A percentile compares a stretch with the other conserved stretches of the same genome.
phyloP scores from a whole-genome alignment of 2,888 invertebrate genomes.

The Pristionchus arcanus region DNA sequence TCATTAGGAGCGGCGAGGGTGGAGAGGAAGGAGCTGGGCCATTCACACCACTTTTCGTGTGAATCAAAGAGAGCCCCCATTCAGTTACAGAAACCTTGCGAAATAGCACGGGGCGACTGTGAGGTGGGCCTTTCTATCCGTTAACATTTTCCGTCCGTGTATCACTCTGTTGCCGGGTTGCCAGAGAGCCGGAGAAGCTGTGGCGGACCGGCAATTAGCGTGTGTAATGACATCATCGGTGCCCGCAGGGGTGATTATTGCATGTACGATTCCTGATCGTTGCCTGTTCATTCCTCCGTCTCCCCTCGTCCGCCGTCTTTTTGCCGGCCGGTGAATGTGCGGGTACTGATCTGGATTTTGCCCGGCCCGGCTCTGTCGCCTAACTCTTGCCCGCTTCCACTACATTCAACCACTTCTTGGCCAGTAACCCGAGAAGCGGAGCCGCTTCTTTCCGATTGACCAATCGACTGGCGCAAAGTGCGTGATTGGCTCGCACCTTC shows the following conservation, averaged over 20 bases:
- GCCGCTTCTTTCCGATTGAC: not conserved
- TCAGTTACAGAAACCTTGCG: not conserved
- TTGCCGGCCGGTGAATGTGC: not conserved
- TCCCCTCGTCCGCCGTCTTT: not conserved
- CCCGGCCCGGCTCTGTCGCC: not conserved
- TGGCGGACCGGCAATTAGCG: not conserved
- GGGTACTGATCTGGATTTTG: conserved; percentile 14
- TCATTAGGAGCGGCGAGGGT: conserved; percentile 30
- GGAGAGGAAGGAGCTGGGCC: not conserved
- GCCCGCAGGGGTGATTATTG: not conserved
- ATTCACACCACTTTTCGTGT: not conserved
- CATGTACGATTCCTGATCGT: conserved; percentile 45
- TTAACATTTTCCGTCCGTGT: no score
- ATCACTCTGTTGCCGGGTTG: no score
- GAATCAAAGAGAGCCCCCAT: not conserved
- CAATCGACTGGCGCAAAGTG: not conserved
- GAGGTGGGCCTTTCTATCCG: no score
- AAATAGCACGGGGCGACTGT: not conserved
- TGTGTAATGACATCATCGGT: not conserved
- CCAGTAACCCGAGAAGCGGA: not conserved
- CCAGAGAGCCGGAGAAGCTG: not conserved
- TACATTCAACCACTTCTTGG: not conserved
- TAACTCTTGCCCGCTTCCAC: not conserved
- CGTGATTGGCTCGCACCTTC: not conserved
- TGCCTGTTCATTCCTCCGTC: not conserved